These are phyloP conservation scores for Agrilus cyanescens DNA, from an alignment of 2,888 invertebrate genomes.

Conservation along the genomic window DNA sequence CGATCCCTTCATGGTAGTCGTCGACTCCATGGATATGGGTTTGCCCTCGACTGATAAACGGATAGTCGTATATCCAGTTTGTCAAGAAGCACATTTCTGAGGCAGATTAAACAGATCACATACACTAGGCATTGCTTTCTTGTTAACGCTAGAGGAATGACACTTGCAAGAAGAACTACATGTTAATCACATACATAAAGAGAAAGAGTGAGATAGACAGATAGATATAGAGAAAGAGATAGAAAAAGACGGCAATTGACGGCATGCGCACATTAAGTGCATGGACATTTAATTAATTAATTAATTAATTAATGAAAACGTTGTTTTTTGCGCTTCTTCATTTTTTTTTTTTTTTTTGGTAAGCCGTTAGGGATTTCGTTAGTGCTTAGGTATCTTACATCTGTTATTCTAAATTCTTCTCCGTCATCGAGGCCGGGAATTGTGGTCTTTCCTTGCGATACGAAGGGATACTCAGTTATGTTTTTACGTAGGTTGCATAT, in stretches of 20 bases:
- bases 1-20: conserved; percentile 80
- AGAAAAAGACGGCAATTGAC: neutral
- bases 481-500: conserved; percentile 73
- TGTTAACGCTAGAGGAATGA: conserved; percentile 8
- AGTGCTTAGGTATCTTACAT: conserved; percentile 56
- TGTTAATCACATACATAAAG: neutral
- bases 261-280: no score
- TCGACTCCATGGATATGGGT: conserved; percentile 90
- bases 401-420: conserved; percentile 81
- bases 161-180: conserved; percentile 1
- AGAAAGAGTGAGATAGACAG: neutral
- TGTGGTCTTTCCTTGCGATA: conserved; percentile 92
- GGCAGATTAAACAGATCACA: conserved; percentile 27
- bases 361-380: no score
- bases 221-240: neutral
- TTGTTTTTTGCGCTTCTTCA: no score
- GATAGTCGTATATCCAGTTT: conserved; percentile 78
- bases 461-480: conserved; percentile 88
- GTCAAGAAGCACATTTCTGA: conserved; percentile 73
- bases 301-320: no score
- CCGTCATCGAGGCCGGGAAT: conserved; percentile 94
- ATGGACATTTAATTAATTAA: no score
- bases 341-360: no score
- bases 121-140: conserved; percentile 19
- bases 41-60: conserved; percentile 89